Evolutionary conservation across 2,797 vertebrate genomes (phyloP).

Genomic region (Meda fulgida): DNA sequence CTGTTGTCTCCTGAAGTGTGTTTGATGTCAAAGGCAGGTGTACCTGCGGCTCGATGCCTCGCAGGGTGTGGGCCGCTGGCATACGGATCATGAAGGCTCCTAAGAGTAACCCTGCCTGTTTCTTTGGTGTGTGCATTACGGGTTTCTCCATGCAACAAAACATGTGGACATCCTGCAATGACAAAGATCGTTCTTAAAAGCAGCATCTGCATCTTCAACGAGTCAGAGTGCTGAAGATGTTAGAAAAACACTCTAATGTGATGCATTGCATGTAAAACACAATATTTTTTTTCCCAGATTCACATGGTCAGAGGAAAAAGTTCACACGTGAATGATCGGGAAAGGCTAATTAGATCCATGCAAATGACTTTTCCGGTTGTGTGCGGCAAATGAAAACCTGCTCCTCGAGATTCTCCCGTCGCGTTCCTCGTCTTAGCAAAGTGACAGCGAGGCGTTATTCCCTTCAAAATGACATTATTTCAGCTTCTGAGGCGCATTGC

Average conservation of each 20-base stretch:
- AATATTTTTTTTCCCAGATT: neutral
- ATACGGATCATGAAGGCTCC: constrained; percentile 67
- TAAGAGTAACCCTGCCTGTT: constrained; percentile 43
- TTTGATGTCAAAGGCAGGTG: constrained; percentile 52
- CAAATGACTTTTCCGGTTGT: neutral
- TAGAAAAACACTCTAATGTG: constrained; percentile 33
- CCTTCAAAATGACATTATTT: constrained; percentile 24
- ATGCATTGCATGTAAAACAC: constrained; percentile 17
- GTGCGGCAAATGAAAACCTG: neutral
- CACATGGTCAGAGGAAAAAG: constrained; percentile 31
- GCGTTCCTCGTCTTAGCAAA: constrained; percentile 15
- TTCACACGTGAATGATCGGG: constrained; percentile 13
- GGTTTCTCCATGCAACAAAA: constrained; percentile 64
- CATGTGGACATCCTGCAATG: constrained; percentile 65
- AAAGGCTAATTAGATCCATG: neutral
- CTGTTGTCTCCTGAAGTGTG: constrained; percentile 38
- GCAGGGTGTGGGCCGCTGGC: constrained; percentile 63
- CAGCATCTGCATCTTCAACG: constrained; percentile 76
- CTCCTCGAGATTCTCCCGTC: neutral
- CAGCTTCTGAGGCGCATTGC: constrained; percentile 3
- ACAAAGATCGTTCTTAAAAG: constrained; percentile 70
- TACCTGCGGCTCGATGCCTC: constrained; percentile 75
- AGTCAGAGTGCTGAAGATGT: constrained; percentile 53
- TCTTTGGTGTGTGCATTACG: constrained; percentile 65
- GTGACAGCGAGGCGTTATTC: constrained; percentile 27